Base-by-base conservation (phyloP, 2,888 invertebrate genomes). In the Papilio gigon region DNA sequence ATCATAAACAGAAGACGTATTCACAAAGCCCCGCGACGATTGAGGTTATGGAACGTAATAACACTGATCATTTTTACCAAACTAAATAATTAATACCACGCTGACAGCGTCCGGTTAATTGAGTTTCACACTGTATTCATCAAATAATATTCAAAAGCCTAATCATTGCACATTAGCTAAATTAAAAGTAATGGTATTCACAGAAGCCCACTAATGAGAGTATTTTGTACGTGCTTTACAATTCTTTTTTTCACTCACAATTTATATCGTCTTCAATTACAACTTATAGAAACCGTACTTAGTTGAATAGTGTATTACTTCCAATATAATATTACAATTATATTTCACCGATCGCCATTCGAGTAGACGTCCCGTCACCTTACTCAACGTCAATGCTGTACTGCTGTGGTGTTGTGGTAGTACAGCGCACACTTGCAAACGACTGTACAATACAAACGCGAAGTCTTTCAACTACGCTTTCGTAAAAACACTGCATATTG, bases 11-110 rank as follows among this genome's bases (percentile, higher is more conserved):
- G 78, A 84, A 84, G 82, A 89, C 88, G 87, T 89, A 88, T 84
- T 90, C 88, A 90, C 87, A 85, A 85, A 85, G 82, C 53, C 83
- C 80, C 60, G 30, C 50, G 59, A 76, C 78, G 74, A 78, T 86
- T 86, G 86, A 92, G 91, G 91, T 92, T 91, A 91, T 85, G 76
- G 84, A 81, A 83, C 80, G 80, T 79, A 84, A 85, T 81, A 87
- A 88, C 83, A 88, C 78, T 79, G 77, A 80, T 73, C 82, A 84
- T 86, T 85, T 84, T 78, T 74, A 76, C 68, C 67, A 76, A 71
- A 78, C 74, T 79, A 79, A 77, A 77, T 75, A 81, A 78, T 76
- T 76, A 78, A 77, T 82, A 80, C 72, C 84, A 84, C 82, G 76
- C 77, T 80, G 78, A 74, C 65, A 74, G 72, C 70, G 71, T 71